Conservation (phyloP, 2,888 invertebrate species). For the Drosophila hamatofila region DNA sequence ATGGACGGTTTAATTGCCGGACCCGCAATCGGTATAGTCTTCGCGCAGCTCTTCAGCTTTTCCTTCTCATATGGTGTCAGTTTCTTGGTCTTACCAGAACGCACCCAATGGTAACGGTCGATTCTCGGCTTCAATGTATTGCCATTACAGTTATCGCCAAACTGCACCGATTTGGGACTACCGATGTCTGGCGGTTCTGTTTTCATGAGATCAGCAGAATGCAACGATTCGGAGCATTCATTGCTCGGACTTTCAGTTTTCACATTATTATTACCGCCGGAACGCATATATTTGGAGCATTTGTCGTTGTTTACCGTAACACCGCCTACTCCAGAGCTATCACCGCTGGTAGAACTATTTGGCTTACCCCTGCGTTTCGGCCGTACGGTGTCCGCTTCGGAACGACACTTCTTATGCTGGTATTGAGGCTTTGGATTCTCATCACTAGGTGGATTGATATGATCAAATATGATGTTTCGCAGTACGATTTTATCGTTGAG, state of each 20-base stretch:
- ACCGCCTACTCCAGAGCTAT: neutral
- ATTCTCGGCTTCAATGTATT: neutral
- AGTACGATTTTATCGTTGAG: slow-evolving; percentile 36
- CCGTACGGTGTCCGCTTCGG: neutral
- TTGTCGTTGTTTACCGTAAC: neutral
- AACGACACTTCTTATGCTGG: neutral
- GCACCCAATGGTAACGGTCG: slow-evolving; percentile 17
- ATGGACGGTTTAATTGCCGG: neutral
- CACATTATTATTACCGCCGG: neutral
- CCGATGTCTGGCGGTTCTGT: neutral
- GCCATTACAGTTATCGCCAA: neutral
- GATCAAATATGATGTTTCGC: slow-evolving; percentile 40
- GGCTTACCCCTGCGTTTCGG: neutral
- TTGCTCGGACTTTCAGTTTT: neutral
- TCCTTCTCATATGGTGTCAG: neutral
- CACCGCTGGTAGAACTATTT: neutral
- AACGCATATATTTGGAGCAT: neutral
- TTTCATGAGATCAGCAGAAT: neutral
- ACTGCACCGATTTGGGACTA: neutral
- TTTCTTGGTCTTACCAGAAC: neutral
- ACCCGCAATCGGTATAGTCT: neutral
- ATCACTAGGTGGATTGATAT: neutral
- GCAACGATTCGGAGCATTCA: neutral
- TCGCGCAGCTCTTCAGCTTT: neutral
- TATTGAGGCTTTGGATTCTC: neutral